Evolutionary conservation across 2,113 vertebrate genomes (phyloP).

Genomic region (Equus quagga): DNA sequence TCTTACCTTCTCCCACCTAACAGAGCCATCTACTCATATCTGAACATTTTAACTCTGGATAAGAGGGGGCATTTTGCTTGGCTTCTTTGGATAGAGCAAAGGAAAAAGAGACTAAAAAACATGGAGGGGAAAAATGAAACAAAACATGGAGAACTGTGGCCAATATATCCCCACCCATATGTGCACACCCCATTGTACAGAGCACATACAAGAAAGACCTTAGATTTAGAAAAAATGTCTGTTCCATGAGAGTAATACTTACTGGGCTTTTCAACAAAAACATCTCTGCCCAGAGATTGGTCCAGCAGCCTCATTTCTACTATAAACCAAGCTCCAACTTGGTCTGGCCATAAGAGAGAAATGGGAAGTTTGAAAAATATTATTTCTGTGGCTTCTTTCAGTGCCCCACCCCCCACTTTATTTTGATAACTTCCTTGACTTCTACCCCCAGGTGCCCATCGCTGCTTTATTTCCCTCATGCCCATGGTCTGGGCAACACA

Average conservation of each 20-base stretch:
- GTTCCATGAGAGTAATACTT: background rate
- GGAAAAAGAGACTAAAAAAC: background rate
- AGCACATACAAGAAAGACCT: background rate
- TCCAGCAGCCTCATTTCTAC: background rate
- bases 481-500: background rate
- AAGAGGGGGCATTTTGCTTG: background rate
- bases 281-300: background rate
- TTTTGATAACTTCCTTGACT: background rate
- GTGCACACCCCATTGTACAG: background rate
- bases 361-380: background rate
- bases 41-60: background rate
- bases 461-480: background rate
- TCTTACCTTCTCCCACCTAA: background rate
- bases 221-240: background rate
- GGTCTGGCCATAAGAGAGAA: background rate
- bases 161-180: background rate
- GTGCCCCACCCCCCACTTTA: rapidly evolving
- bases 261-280: background rate
- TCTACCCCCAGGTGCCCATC: background rate
- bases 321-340: conserved; percentile 1
- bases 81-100: background rate
- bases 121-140: background rate
- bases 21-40: background rate
- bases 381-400: background rate
- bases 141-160: background rate